A percentile compares a stretch with the other conserved stretches of the same genome.
Evolutionary conservation across 2,113 vertebrate species (phyloP).

Genomic region (Protomyctophum bolini): DNA sequence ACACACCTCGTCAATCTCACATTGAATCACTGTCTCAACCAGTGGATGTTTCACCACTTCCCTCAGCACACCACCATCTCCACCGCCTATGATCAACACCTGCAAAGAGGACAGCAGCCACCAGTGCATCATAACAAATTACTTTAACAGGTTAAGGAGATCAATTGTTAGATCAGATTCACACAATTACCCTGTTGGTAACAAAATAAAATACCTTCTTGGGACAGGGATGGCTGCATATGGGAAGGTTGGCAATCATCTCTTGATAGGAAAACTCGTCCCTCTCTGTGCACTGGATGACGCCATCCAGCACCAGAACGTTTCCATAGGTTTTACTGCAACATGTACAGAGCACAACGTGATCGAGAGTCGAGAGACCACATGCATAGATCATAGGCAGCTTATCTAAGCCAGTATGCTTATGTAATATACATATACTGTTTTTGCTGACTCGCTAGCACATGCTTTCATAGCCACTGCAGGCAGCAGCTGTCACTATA

Average conservation of each 20-base stretch:
- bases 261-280: conserved; percentile 98
- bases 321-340: conserved; percentile 95
- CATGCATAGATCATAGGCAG: no score
- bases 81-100: conserved; percentile 96
- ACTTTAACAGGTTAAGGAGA: not conserved
- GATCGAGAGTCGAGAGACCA: not conserved
- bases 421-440: no score
- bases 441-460: no score
- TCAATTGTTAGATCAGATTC: no score
- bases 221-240: conserved; percentile 92
- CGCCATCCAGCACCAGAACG: conserved; percentile 93
- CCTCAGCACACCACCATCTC: conserved; percentile 92
- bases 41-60: conserved; percentile 93
- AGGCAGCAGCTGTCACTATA: no score
- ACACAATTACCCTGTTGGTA: no score
- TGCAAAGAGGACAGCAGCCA: conserved; percentile 43
- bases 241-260: conserved; percentile 95
- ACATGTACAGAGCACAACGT: not conserved
- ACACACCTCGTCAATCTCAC: conserved; percentile 95
- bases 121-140: not conserved
- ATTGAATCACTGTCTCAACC: conserved; percentile 93
- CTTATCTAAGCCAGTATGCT: no score
- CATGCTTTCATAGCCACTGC: no score
- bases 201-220: conserved; percentile 82
- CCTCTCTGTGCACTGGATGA: conserved; percentile 96